Percentiles rank a stretch among this genome's conserved stretches.
These are phyloP conservation scores for Thereva nobilitata DNA, from an alignment of 2,888 invertebrate species.

Conservation along the genomic window DNA sequence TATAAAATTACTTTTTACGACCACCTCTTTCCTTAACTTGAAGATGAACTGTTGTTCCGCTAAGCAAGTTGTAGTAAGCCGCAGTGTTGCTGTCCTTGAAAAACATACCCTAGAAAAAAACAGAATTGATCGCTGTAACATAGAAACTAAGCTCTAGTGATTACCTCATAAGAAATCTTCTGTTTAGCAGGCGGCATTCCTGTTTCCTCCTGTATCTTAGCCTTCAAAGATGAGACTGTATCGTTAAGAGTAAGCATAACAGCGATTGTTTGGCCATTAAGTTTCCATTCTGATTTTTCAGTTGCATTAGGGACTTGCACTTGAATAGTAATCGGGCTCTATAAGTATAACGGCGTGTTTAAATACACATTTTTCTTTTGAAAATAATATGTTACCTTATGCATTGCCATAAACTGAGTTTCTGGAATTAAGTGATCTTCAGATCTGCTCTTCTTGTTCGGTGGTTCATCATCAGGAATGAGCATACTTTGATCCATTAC, in stretches of 20 bases:
- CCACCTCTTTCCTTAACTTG: slow-evolving; percentile 98
- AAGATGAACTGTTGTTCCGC: slow-evolving; percentile 81
- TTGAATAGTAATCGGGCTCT: slow-evolving; percentile 78
- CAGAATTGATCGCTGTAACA: slow-evolving; percentile 32
- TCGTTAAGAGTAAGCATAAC: slow-evolving; percentile 78
- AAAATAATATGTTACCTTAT: slow-evolving; percentile 60
- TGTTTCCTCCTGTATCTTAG: slow-evolving; percentile 79
- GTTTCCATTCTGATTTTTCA: slow-evolving; percentile 93
- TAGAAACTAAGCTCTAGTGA: background rate
- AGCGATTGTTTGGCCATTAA: slow-evolving; percentile 85
- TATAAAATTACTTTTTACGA: slow-evolving; percentile 80
- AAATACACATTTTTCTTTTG: background rate
- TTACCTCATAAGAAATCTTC: slow-evolving; percentile 90
- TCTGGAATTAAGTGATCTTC: slow-evolving; percentile 94
- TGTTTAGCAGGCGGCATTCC: slow-evolving; percentile 97
- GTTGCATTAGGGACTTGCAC: slow-evolving; percentile 81
- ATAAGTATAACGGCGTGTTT: slow-evolving; percentile 42
- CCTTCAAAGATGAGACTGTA: slow-evolving; percentile 83
- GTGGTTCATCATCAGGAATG: slow-evolving; percentile 77
- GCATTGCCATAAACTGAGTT: slow-evolving; percentile 73
- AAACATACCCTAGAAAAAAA: slow-evolving; percentile 82
- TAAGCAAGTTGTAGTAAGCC: slow-evolving; percentile 93
- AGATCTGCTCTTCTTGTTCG: slow-evolving; percentile 83
- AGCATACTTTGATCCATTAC: slow-evolving; percentile 62
- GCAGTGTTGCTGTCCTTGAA: slow-evolving; percentile 95